Evolutionary conservation across 2,888 invertebrate genomes (phyloP), one percentile per base, ranked within the genome.

Genomic region (Agrenia bidenticulata): DNA sequence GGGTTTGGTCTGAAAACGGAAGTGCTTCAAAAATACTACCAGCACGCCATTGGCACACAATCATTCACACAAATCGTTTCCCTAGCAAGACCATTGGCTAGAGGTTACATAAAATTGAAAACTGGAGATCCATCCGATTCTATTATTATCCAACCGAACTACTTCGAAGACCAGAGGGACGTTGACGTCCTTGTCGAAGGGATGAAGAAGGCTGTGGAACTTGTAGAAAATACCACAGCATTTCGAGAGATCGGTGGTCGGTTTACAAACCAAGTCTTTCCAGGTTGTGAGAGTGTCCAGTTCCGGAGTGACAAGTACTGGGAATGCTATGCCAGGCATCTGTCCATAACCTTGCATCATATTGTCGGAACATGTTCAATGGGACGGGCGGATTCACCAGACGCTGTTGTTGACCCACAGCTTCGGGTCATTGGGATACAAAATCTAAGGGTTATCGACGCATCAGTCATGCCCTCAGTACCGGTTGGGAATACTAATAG

Each of bases 221-320:
- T 75, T n/a, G 63, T 70, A 13, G 75, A 75, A 49, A 67, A 73
- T 13, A 71, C 75, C 0, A 62, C 65, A 13, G 64, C 67, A 1
- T 75, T 73, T 41, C 32, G 60, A 32, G 63, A 64, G 9, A 55
- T 73, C 23, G 71, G 69, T 1, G 68, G 72, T n/a, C 58, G 55
- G 51, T 71, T 73, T 23, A 72, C 72, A 0, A 64, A 67, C 19
- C 65, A 65, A 49, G 61, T 69, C 2, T 67, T 75, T 21, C 72
- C 72, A 2, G 72, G 69, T 0, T 75, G 75, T 27, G 71, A 73
- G 55, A 23, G 58, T 1, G 37, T 70, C 23, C 55, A 27, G 1
- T 68, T 72, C 42, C 50, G 73, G 42, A 64, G 63, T 53, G 72
- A 75, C 55, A 66, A 45, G 2, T 75, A 75, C 57, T 75, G 70